Conservation (phyloP, 2,888 invertebrate genomes). For the Eudemis profundana region DNA sequence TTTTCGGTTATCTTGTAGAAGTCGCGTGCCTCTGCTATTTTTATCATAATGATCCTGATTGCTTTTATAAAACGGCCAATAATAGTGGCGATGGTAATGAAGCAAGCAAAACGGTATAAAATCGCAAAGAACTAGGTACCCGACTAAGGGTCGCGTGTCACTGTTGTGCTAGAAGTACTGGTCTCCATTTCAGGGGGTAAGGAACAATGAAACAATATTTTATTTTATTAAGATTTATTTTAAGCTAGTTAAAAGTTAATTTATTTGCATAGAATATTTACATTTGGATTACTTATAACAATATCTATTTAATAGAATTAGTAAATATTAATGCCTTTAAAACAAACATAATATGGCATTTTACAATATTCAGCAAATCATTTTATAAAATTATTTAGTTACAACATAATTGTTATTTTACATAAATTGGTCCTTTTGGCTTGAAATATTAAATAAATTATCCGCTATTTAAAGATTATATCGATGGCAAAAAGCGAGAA, state of each 20-base stretch:
- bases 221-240: slow-evolving; percentile 62
- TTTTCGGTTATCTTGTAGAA: no score
- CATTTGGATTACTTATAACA: slow-evolving; percentile 48
- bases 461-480: slow-evolving; percentile 2
- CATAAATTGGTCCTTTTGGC: slow-evolving; percentile 39
- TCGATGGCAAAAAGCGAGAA: no score
- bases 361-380: slow-evolving; percentile 24
- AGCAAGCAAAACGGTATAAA: no score
- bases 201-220: slow-evolving; percentile 30
- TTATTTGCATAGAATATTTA: slow-evolving; percentile 56
- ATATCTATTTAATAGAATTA: slow-evolving; percentile 15
- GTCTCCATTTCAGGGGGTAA: not conserved
- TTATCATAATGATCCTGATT: no score
- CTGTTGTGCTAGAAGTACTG: no score
- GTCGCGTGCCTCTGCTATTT: no score
- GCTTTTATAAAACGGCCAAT: no score
- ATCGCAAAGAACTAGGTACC: no score
- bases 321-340: slow-evolving; percentile 23
- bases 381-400: slow-evolving; percentile 6
- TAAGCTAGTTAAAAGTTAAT: slow-evolving; percentile 62
- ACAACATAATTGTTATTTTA: slow-evolving; percentile 20
- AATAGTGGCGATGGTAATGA: no score
- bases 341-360: slow-evolving; percentile 25
- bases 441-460: slow-evolving; percentile 19
- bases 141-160: no score